Conservation (phyloP, 2,888 invertebrate genomes). For the Matsumyia berberina region DNA sequence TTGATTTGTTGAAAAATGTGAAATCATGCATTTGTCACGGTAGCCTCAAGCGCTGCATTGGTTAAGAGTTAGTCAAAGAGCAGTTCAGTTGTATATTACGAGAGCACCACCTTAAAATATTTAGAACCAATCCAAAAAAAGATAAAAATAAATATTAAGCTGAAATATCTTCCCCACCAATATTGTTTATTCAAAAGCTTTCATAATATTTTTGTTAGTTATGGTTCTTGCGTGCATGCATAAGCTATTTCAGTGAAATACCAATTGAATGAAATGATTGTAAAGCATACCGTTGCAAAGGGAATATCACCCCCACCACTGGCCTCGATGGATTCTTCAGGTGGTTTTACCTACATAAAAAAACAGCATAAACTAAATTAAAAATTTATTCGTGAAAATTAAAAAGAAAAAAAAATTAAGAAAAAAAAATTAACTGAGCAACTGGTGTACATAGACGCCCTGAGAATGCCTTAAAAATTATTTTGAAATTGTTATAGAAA, state of each 20-base stretch:
- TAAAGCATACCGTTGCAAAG: constrained; percentile 65
- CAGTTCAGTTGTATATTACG: too few relatives aligned
- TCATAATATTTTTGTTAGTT: constrained; percentile 13
- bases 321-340: constrained; percentile 43
- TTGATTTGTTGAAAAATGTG: too few relatives aligned
- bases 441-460: neutral
- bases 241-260: neutral
- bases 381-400: constrained; percentile 4
- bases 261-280: constrained; percentile 24
- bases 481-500: constrained; percentile 3
- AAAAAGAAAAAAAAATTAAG: constrained; percentile 23
- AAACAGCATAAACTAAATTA: constrained; percentile 44
- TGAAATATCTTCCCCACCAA: neutral
- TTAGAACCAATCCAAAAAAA: too few relatives aligned
- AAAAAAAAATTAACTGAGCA: constrained; percentile 27
- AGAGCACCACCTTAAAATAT: neutral
- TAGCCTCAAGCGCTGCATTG: too few relatives aligned
- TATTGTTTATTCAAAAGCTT: neutral
- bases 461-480: constrained; percentile 1
- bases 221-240: neutral
- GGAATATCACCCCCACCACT: constrained; percentile 56
- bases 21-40: too few relatives aligned
- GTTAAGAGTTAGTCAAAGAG: too few relatives aligned
- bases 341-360: constrained; percentile 62
- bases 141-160: neutral